Percentiles rank a stretch among this genome's conserved stretches.
Evolutionary conservation across 2,113 vertebrate genomes (phyloP).

Genomic region (Propithecus coquereli): DNA sequence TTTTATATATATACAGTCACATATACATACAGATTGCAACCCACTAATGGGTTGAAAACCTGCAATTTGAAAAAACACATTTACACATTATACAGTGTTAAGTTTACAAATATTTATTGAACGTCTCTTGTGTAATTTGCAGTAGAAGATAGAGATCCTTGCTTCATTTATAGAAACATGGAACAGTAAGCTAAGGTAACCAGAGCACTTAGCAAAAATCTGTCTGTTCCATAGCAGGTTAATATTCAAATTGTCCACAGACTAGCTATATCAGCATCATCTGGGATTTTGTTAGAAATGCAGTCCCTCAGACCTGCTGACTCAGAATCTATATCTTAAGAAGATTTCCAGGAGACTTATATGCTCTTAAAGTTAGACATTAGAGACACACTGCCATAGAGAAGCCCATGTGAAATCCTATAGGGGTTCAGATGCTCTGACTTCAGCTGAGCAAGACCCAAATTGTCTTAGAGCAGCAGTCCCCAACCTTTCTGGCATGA

Average conservation of each 20-base stretch:
- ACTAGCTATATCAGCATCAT: background rate
- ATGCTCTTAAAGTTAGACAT: background rate
- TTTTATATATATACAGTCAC: background rate
- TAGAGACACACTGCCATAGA: background rate
- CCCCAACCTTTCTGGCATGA: too few species aligned
- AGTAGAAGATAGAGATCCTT: background rate
- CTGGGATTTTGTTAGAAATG: background rate
- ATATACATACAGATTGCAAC: background rate
- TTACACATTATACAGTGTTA: background rate
- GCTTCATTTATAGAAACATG: constrained; percentile 1
- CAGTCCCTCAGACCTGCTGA: background rate
- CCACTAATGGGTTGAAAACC: background rate
- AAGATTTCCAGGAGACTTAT: background rate
- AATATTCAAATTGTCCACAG: background rate
- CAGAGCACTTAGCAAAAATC: background rate
- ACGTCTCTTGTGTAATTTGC: background rate
- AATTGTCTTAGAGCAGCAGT: background rate
- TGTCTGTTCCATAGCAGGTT: background rate
- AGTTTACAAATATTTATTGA: background rate
- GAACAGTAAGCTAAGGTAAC: background rate
- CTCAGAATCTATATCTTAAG: constrained; percentile 12
- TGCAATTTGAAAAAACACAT: background rate
- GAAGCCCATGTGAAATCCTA: background rate
- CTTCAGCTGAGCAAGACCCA: background rate
- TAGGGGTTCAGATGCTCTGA: background rate